Conservation (phyloP, 2,113 vertebrate species). For the Circaetus cinerascens region DNA sequence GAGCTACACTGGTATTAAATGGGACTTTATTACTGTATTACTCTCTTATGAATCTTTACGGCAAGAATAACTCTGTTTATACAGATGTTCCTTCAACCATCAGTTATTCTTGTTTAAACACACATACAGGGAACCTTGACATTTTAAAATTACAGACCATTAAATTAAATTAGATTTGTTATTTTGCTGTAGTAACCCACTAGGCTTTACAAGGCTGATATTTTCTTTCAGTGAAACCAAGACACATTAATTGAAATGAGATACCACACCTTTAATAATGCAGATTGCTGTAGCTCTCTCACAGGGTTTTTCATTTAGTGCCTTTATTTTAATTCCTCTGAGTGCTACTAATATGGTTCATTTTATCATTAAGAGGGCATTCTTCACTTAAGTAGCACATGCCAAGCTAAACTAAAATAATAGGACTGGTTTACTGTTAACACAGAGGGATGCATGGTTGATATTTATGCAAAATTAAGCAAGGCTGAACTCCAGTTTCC, state of each 20-base stretch:
- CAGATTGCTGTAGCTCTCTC: conserved; percentile 3
- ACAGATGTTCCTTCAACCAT: conserved; percentile 34
- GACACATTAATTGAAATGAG: conserved; percentile 65
- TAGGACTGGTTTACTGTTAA: not conserved
- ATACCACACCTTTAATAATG: conserved; percentile 78
- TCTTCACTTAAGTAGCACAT: not conserved
- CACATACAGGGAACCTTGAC: conserved; percentile 12
- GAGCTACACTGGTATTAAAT: conserved; percentile 31
- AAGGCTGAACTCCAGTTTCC: not conserved
- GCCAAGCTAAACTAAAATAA: not conserved
- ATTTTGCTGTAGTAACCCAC: conserved; percentile 20
- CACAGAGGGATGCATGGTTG: not conserved
- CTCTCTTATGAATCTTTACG: conserved; percentile 40
- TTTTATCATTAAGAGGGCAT: conserved; percentile 6
- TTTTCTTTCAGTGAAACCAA: conserved; percentile 68
- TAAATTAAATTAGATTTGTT: not conserved
- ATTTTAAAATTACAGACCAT: conserved; percentile 54
- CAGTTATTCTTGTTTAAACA: conserved; percentile 32
- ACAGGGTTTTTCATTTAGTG: not conserved
- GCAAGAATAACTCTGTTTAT: conserved; percentile 31
- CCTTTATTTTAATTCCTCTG: conserved; percentile 29
- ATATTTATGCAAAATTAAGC: not conserved
- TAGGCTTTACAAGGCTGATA: conserved; percentile 16
- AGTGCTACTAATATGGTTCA: not conserved
- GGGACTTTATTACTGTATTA: conserved; percentile 38